Evolutionary conservation across 2,888 invertebrate genomes (phyloP), one percentile per base, ranked within the genome.

Genomic region (Prionchulus punctatus): DNA sequence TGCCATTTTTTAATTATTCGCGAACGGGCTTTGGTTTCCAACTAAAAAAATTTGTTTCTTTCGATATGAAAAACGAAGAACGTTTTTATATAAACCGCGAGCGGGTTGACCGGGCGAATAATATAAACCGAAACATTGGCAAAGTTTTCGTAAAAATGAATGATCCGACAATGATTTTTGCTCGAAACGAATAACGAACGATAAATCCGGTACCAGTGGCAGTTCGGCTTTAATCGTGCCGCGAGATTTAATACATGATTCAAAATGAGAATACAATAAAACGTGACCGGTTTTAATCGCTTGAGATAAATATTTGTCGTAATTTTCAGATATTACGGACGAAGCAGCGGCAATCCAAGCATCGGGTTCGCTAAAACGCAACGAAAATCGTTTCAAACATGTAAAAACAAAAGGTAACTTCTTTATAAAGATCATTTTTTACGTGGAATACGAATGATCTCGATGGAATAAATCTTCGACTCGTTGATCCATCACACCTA

Each of bases 391-490:
- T n/a, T n/a, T n/a, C n/a, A n/a, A n/a, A n/a, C n/a, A n/a, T n/a
- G n/a, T n/a, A n/a, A n/a, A n/a, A n/a, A n/a, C n/a, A n/a, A n/a
- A n/a, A n/a, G n/a, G n/a, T n/a, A n/a, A n/a, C n/a, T n/a, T n/a
- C n/a, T n/a, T n/a, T n/a, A n/a, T n/a, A n/a, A n/a, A n/a, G n/a
- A n/a, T n/a, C n/a, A n/a, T n/a, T n/a, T n/a, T 55, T 30, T 12
- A 59, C 59, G 30, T 55, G 18, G 36, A 28, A 45, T 52, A 59
- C 1, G 53, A 49, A 28, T 58, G 2, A 1, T 27, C 18, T 36
- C 59, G 26, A 28, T 58, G 59, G 42, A 59, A 55, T 42, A 59
- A 30, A 31, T 58, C 55, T 48, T 59, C 59, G 18, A 58, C n/a
- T 12, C 36, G 12, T 18, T 55, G 55, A 25, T 42, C 23, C 12